Evolutionary conservation across 2,888 invertebrate species (phyloP).

Genomic region (Odiellus spinosus): DNA sequence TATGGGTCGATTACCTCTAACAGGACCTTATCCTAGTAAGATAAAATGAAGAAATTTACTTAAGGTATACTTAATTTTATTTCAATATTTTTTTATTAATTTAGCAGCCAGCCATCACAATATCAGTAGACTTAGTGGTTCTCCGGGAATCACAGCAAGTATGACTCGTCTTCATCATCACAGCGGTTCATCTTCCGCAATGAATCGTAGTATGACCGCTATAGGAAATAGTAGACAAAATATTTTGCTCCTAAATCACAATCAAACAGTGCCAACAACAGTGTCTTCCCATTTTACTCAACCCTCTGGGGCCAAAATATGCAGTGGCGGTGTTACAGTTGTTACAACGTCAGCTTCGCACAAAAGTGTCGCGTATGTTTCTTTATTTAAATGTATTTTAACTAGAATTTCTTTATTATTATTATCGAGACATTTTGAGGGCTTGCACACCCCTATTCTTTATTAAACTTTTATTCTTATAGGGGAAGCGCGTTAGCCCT

Average conservation of each 20-base stretch:
- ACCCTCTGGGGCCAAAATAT: constrained; percentile 13
- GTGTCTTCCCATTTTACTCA: too few relatives aligned
- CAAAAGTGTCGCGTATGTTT: constrained; percentile 23
- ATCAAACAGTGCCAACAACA: too few relatives aligned
- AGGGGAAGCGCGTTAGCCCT: constrained; percentile 24
- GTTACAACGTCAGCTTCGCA: constrained; percentile 31
- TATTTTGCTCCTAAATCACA: too few relatives aligned
- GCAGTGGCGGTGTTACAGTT: constrained; percentile 44
- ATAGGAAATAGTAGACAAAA: constrained; percentile 16
- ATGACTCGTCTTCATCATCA: constrained; percentile 43
- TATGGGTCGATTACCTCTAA: constrained; percentile 46
- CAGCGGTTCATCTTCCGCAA: constrained; percentile 12
- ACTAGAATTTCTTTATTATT: too few relatives aligned
- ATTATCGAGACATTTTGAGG: too few relatives aligned
- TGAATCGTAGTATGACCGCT: constrained; percentile 22
- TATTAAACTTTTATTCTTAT: neutral
- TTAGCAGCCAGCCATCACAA: constrained; percentile 21
- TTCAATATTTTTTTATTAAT: constrained; percentile 1
- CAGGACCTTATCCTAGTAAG: constrained; percentile 13
- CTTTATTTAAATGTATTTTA: neutral
- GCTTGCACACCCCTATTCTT: too few relatives aligned
- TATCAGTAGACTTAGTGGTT: constrained; percentile 27
- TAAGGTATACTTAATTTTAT: too few relatives aligned
- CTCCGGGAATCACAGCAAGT: constrained; percentile 62
- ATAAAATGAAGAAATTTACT: neutral